Base-by-base conservation (phyloP, 2,113 vertebrate genomes). In the Tragelaphus buxtoni region DNA sequence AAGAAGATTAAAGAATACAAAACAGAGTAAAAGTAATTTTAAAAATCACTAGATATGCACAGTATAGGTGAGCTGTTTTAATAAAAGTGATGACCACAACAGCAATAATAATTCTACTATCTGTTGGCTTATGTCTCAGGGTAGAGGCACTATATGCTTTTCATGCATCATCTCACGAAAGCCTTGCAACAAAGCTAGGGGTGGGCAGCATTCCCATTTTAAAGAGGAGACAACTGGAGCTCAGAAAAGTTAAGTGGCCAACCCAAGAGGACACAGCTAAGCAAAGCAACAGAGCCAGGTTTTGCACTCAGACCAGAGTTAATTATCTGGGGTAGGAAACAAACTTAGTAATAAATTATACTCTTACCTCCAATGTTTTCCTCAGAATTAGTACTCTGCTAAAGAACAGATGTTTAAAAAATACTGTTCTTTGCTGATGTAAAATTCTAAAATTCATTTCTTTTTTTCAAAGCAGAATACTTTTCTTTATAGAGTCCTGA, bases 1-100 rank as follows among this genome's bases (percentile, higher is more conserved):
- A 69, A 20, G 14, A 74, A 72, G 14, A 79, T 96, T 95, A 96
- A 96, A 80, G 72, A 81, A 94, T 74, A 77, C 58, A 76, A 60
- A 92, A 84, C 76, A 80, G 60, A 45, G 58, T 28, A 83, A 42
- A 49, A 96, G 81, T 51, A 85, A 58, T 53, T 83, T 11, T 5
- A 24, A 91, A 42, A 88, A 79, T 61, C 20, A 82, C 28, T 74
- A 89, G 60, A 55, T 49, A 32, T 3, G 22, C n/a, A 65, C 28
- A 72, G 18, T 32, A n/a, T 4, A 72, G 26, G 79, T 96, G 45
- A 97, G 82, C 93, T 85, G 80, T 94, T 96, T 95, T 92, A 97
- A 95, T 81, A 88, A 58, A 47, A 97, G 86, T 7, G 8, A 92
- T 49, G 80, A 53, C 18, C 51, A 30, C 69, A 80, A 56, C 7